Evolutionary conservation across 2,113 vertebrate genomes (phyloP).

Genomic region (Clarias macrocephalus): DNA sequence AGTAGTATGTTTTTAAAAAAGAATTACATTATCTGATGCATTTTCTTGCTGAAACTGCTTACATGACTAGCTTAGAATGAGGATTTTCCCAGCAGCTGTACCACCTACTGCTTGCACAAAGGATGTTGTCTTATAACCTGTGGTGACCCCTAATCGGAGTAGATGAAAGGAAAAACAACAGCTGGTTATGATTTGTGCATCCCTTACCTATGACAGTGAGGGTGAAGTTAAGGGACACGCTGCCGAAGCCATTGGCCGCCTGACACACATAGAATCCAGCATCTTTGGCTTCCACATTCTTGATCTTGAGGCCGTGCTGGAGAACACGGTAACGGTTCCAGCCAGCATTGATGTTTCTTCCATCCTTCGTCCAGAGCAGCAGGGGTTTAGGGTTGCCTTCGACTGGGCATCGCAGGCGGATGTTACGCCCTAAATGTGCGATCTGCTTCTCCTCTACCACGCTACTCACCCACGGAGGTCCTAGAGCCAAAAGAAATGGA

Average conservation of each 20-base stretch:
- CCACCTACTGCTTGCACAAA: too few relatives aligned
- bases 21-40: too few relatives aligned
- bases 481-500: conserved; percentile 41
- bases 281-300: conserved; percentile 59
- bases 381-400: conserved; percentile 64
- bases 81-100: too few relatives aligned
- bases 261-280: conserved; percentile 62
- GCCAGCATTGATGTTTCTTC: conserved; percentile 59
- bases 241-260: conserved; percentile 66
- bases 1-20: too few relatives aligned
- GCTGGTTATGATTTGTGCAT: not conserved
- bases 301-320: conserved; percentile 59
- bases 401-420: conserved; percentile 63
- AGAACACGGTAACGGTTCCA: conserved; percentile 62
- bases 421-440: conserved; percentile 54
- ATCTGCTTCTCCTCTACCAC: conserved; percentile 58
- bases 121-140: too few relatives aligned
- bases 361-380: conserved; percentile 66
- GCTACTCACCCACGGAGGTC: conserved; percentile 57
- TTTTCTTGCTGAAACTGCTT: too few relatives aligned
- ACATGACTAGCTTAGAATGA: too few relatives aligned
- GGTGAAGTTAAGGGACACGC: conserved; percentile 64
- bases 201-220: conserved; percentile 61
- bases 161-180: too few relatives aligned
- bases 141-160: too few relatives aligned